Conservation (phyloP, 2,797 vertebrate genomes). For the Sebastolobus altivelis region DNA sequence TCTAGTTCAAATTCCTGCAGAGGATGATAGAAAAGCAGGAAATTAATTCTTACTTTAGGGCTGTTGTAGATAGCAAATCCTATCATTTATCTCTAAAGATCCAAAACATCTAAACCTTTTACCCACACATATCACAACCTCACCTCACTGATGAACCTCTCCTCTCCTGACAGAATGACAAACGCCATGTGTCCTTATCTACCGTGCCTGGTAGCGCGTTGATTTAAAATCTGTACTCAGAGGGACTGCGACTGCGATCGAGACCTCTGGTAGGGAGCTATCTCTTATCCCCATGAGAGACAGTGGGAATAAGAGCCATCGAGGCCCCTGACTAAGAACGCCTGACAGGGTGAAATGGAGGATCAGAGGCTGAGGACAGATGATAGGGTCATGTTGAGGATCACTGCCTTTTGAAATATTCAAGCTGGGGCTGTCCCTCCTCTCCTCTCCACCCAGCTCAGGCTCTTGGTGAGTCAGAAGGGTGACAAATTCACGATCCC, state of each 20-base stretch:
- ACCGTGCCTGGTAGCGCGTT: neutral
- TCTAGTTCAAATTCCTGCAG: constrained; percentile 3
- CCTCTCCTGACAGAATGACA: constrained; percentile 18
- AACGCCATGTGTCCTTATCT: constrained; percentile 28
- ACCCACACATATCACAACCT: constrained; percentile 5
- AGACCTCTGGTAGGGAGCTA: constrained; percentile 42
- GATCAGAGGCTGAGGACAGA: constrained; percentile 61
- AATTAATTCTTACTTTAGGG: constrained; percentile 36
- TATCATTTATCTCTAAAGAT: constrained; percentile 31
- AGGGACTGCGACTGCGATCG: constrained; percentile 24
- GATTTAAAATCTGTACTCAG: constrained; percentile 50
- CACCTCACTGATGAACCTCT: constrained; percentile 4
- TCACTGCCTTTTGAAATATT: constrained; percentile 77
- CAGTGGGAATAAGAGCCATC: constrained; percentile 45
- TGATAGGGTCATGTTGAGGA: constrained; percentile 67
- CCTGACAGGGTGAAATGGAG: constrained; percentile 64
- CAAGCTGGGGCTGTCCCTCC: constrained; percentile 55
- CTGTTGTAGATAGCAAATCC: constrained; percentile 23
- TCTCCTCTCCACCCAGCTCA: constrained; percentile 37
- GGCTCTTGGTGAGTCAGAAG: constrained; percentile 50
- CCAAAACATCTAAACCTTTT: constrained; percentile 38
- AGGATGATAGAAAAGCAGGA: constrained; percentile 35
- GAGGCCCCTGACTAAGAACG: constrained; percentile 42
- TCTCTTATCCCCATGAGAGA: constrained; percentile 56
- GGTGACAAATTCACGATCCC: constrained; percentile 49